A percentile compares a stretch with the other conserved stretches of the same genome.
Conservation (phyloP, 2,888 invertebrate species). For the Cyaniris semiargus region DNA sequence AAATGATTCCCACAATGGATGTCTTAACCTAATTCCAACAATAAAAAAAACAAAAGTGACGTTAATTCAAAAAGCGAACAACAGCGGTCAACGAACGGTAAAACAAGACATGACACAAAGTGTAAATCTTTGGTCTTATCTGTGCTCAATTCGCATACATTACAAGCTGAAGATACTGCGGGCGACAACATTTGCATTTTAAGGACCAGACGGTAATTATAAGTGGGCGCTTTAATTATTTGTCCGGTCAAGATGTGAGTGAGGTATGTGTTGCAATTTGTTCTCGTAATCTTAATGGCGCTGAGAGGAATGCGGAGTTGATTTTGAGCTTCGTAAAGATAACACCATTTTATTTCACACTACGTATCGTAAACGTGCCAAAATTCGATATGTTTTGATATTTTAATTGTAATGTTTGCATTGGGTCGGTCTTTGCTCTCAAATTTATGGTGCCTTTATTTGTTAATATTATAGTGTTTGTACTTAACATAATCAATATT, state of each 20-base stretch:
- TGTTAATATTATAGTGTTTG: too few species aligned
- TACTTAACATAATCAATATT: too few species aligned
- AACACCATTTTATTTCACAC: conserved; percentile 5
- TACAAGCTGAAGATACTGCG: conserved; percentile 53
- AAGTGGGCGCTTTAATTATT: conserved; percentile 54
- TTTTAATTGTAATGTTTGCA: neutral
- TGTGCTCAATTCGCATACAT: conserved; percentile 64
- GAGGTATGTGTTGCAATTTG: conserved; percentile 70
- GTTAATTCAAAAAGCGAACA: conserved; percentile 14
- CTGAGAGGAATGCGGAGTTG: conserved; percentile 50
- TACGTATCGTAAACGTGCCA: neutral
- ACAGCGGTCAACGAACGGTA: conserved; percentile 60
- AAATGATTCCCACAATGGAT: neutral
- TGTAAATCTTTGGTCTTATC: conserved; percentile 75
- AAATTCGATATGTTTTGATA: neutral
- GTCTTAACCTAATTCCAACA: conserved; percentile 1
- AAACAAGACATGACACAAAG: conserved; percentile 59
- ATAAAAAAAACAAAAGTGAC: conserved; percentile 9
- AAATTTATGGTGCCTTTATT: neutral
- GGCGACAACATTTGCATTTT: conserved; percentile 78
- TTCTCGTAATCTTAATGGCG: conserved; percentile 65
- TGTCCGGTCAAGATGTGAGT: conserved; percentile 59
- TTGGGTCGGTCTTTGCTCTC: neutral
- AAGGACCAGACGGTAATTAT: conserved; percentile 71
- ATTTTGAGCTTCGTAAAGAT: conserved; percentile 36